Evolutionary conservation across 2,113 vertebrate genomes (phyloP), one percentile per base, ranked within the genome.

Genomic region (Datnioides undecimradiatus): DNA sequence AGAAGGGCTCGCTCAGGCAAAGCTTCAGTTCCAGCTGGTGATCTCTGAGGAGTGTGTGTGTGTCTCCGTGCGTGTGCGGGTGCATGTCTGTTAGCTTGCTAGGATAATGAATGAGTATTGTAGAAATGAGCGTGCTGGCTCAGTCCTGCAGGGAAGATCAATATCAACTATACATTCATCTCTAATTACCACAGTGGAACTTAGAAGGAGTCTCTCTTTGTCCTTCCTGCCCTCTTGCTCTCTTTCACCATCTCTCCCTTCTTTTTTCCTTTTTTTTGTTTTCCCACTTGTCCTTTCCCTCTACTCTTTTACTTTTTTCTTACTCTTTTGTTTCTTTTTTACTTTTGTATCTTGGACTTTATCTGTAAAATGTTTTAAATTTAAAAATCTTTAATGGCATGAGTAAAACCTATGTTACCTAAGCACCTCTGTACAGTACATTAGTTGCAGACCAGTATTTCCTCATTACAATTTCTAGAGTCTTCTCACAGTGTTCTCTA

Each of bases 141-240:
- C 63, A 88, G 72, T 88, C 86, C 83, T 84, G 87, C 82, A 82
- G 84, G 77, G 81, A 88, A 87, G 84, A 91, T 90, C 89, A 88
- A 91, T 92, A 92, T 92, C 90, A 87, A 88, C 83, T 78, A 83
- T 86, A 82, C 90, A 88, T 91, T 91, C 82, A 89, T 89, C 82
- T 88, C 78, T 91, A 88, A 93, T 93, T 91, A 92, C 79, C 88
- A 86, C 67, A 80, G 73, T 23, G 23, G 73, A 86, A 80, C 77
- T 79, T 74, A 52, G 34, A 75, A 43, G 49, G 57, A 64, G 77
- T 74, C 60, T 84, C 46, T 79, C 66, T 66, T 76, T 75, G 36
- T 62, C 31, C 31, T 77, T 57, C 25, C 67, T 4, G 8, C 31
- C 58, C 45, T 83, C 45, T 63, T 72, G 29, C 71, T 75, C 41